Evolutionary conservation across 2,888 invertebrate genomes (phyloP).

Genomic region (Desoria tigrina): DNA sequence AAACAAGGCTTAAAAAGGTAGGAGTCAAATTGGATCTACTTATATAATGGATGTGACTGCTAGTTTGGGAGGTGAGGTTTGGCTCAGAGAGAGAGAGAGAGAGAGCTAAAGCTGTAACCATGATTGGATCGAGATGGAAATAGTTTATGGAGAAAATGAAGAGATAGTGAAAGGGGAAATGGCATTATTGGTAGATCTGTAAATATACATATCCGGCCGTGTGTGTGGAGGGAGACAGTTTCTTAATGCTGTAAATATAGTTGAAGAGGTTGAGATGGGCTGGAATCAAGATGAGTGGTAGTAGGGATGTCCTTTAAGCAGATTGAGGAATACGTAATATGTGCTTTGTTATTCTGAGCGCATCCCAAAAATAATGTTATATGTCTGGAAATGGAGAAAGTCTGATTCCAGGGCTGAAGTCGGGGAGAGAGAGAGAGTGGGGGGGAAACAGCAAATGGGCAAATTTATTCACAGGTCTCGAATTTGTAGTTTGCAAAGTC

Average conservation of each 20-base stretch:
- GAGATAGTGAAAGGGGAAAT: constrained; percentile 28
- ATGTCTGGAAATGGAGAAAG: constrained; percentile 47
- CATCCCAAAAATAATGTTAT: constrained; percentile 49
- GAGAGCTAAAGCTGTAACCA: constrained; percentile 3
- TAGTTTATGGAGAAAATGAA: constrained; percentile 40
- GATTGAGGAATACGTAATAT: constrained; percentile 48
- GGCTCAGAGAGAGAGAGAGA: no score
- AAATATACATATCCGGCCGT: no score
- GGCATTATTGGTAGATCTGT: background rate
- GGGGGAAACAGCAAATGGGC: constrained; percentile 49
- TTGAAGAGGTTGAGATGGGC: background rate
- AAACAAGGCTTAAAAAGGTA: no score
- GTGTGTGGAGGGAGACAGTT: background rate
- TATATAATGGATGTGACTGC: no score
- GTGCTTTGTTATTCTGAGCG: constrained; percentile 49
- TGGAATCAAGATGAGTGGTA: constrained; percentile 8
- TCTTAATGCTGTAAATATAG: constrained; percentile 11
- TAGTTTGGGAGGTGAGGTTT: no score
- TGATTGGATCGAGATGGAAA: constrained; percentile 47
- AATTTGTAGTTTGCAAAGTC: constrained; percentile 53
- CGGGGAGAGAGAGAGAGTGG: constrained; percentile 34
- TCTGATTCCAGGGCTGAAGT: constrained; percentile 36
- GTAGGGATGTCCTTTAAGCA: constrained; percentile 41
- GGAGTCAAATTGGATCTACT: no score
- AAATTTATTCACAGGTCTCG: constrained; percentile 54